Percentiles rank a stretch among this genome's conserved stretches.
These are phyloP conservation scores for Brienomyrus brachyistius DNA, from an alignment of 2,113 vertebrate species.

Conservation along the genomic window DNA sequence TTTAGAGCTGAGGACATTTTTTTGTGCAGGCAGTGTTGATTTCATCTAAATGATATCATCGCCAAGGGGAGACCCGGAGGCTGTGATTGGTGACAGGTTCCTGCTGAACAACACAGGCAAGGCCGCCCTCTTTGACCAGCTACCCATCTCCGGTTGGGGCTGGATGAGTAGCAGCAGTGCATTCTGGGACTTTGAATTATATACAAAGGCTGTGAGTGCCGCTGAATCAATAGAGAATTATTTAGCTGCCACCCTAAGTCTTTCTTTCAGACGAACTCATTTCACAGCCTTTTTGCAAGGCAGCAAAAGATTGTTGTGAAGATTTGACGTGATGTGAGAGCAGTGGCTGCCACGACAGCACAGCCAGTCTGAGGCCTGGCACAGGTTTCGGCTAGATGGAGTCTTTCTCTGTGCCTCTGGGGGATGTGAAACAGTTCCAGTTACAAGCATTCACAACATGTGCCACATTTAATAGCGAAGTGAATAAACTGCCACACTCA, in stretches of 20 bases:
- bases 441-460: neutral
- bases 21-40: neutral
- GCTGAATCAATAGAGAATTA: constrained; percentile 19
- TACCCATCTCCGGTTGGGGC: neutral
- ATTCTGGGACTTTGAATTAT: constrained; percentile 6
- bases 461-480: neutral
- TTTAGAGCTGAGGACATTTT: neutral
- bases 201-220: neutral
- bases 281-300: neutral
- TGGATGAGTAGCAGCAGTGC: neutral
- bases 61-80: neutral
- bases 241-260: neutral
- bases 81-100: neutral
- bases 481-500: neutral
- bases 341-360: neutral
- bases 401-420: neutral
- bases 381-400: neutral
- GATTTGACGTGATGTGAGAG: neutral
- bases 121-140: neutral
- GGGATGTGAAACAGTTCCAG: neutral
- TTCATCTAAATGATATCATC: neutral
- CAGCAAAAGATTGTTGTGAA: neutral
- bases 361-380: neutral
- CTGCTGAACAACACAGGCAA: neutral
- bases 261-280: constrained; percentile 6